Evolutionary conservation across 2,888 invertebrate species (phyloP).

Genomic region (Bembecia ichneumoniformis): DNA sequence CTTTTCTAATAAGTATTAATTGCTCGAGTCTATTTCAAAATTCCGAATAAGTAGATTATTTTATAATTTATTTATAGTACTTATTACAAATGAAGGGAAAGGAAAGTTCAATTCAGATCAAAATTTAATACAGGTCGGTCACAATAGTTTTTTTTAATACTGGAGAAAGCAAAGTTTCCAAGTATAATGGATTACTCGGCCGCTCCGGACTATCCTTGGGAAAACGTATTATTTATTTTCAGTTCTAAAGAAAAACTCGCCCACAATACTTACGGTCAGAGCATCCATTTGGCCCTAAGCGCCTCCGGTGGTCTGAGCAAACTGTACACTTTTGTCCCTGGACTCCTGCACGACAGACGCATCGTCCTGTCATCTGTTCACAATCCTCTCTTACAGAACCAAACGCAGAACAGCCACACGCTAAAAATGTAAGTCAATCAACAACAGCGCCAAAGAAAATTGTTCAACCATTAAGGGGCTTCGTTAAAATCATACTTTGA

Average conservation of each 20-base stretch:
- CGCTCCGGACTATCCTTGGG: not conserved
- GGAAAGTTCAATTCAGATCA: slow-evolving; percentile 4
- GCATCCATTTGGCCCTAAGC: slow-evolving; percentile 80
- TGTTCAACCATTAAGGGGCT: slow-evolving; percentile 4
- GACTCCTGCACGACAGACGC: slow-evolving; percentile 87
- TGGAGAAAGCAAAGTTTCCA: not conserved
- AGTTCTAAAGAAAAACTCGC: not conserved
- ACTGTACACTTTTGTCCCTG: slow-evolving; percentile 90
- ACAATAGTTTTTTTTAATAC: not conserved
- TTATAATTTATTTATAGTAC: too few species aligned
- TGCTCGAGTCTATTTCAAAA: too few species aligned
- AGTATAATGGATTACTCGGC: not conserved
- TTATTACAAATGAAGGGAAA: too few species aligned
- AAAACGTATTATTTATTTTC: not conserved
- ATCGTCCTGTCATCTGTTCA: slow-evolving; percentile 93
- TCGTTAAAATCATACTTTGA: slow-evolving; percentile 4
- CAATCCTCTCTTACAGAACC: slow-evolving; percentile 93
- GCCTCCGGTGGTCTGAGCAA: slow-evolving; percentile 82
- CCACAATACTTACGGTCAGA: slow-evolving; percentile 53
- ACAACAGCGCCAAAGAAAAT: not conserved
- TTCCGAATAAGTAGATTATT: too few species aligned
- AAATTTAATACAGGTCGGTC: not conserved
- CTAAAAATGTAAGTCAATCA: slow-evolving; percentile 53
- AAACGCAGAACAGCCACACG: slow-evolving; percentile 90
- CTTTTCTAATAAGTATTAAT: too few species aligned